Evolutionary conservation across 2,888 invertebrate species (phyloP).

Genomic region (Ophioninae sp.): DNA sequence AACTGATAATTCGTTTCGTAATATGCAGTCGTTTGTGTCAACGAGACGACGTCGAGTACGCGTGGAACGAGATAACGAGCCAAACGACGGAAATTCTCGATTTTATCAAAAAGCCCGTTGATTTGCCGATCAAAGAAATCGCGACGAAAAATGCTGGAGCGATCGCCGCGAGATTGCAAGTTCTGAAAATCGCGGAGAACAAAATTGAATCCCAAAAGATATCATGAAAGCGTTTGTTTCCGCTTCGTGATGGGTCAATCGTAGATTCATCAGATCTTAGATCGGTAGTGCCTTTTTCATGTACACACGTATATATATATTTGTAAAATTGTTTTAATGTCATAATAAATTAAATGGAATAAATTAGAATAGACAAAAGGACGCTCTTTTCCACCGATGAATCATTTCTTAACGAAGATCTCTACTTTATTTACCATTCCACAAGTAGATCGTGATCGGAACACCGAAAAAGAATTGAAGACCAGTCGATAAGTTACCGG

Average conservation of each 20-base stretch:
- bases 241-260: background rate
- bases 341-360: no score
- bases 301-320: background rate
- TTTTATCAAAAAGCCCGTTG: conserved; percentile 37
- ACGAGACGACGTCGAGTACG: conserved; percentile 88
- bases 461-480: no score
- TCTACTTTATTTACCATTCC: no score
- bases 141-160: conserved; percentile 45
- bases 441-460: no score
- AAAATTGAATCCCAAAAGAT: conserved; percentile 65
- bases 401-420: no score
- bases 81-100: conserved; percentile 81
- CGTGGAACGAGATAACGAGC: conserved; percentile 87
- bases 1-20: conserved; percentile 90
- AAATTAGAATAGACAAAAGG: no score
- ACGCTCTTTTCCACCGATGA: no score
- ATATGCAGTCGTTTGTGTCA: conserved; percentile 89
- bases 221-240: conserved; percentile 56
- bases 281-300: background rate
- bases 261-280: background rate
- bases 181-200: conserved; percentile 61
- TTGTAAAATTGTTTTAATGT: no score
- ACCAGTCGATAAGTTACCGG: no score
- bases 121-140: conserved; percentile 31
- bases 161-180: conserved; percentile 63